A percentile compares a stretch with the other conserved stretches of the same genome.
phyloP scores from a whole-genome alignment of 1,140 invertebrate species.

The Drosophila erecta region DNA sequence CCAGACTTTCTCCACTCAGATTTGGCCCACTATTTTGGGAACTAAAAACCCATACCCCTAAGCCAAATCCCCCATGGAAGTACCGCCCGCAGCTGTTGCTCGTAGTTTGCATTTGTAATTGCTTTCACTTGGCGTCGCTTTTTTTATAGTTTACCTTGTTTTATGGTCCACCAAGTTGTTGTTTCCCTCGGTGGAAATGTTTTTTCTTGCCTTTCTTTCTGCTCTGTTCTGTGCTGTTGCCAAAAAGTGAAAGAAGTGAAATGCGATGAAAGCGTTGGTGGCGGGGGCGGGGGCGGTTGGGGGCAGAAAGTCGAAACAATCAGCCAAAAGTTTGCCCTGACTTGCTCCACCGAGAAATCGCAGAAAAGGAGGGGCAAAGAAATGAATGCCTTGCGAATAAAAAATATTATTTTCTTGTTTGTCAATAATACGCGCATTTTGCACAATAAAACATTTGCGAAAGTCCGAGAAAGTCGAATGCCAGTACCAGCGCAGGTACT shows the following conservation, averaged over 20 bases:
- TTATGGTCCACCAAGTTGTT: constrained; percentile 70
- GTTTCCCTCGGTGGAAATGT: constrained; percentile 2
- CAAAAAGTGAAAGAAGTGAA: constrained; percentile 13
- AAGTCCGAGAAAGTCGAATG: not conserved
- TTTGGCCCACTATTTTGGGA: not conserved
- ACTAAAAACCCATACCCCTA: constrained; percentile 1
- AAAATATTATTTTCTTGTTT: constrained; percentile 26
- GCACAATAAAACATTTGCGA: not conserved
- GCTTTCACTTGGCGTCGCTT: constrained; percentile 56
- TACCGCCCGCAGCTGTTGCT: constrained; percentile 61
- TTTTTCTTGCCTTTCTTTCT: constrained; percentile 11
- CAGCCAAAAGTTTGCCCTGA: constrained; percentile 57
- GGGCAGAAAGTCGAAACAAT: constrained; percentile 49
- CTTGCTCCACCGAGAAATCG: constrained; percentile 11
- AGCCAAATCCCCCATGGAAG: constrained; percentile 2
- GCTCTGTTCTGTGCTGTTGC: not conserved
- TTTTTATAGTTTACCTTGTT: constrained; percentile 70
- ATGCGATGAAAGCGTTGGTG: not conserved
- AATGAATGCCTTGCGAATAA: constrained; percentile 2
- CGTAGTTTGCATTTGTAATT: constrained; percentile 79
- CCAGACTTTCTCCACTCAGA: not conserved
- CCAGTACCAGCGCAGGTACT: not conserved
- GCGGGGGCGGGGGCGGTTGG: not conserved
- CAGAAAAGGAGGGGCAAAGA: constrained; percentile 7
- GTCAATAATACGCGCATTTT: constrained; percentile 6